These are phyloP conservation scores for Cliona cf. orientalis DNA, from an alignment of 37 sponge, comb jelly and placozoan species.

Conservation along the genomic window DNA sequence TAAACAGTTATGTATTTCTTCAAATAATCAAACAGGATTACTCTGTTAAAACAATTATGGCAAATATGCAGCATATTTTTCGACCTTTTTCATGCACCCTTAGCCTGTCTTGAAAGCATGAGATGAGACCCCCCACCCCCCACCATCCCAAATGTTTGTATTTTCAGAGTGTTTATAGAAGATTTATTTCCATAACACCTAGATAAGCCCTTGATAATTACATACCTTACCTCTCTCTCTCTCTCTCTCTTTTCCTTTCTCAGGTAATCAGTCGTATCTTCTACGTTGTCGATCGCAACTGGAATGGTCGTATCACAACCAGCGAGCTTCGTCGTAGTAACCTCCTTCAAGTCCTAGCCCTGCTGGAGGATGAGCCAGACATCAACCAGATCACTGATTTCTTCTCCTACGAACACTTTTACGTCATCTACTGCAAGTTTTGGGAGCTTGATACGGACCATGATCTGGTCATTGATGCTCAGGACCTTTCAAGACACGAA, in stretches of 20 bases:
- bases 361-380: constrained; percentile 62
- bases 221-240: neutral
- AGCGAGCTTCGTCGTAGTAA: constrained; percentile 87
- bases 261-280: constrained; percentile 93
- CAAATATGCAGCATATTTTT: too few relatives aligned
- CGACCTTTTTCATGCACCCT: constrained; percentile 23
- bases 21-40: too few relatives aligned
- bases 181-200: neutral
- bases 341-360: constrained; percentile 54
- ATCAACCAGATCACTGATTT: constrained; percentile 80
- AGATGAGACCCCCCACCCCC: neutral
- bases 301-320: constrained; percentile 81
- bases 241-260: neutral
- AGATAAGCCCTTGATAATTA: neutral
- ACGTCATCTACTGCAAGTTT: constrained; percentile 99
- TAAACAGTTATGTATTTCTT: too few relatives aligned
- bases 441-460: constrained; percentile 99
- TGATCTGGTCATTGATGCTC: constrained; percentile 80
- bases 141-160: neutral
- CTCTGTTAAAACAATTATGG: too few relatives aligned
- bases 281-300: constrained; percentile 78
- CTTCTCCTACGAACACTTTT: constrained; percentile 99
- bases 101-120: neutral
- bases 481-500: constrained; percentile 84
- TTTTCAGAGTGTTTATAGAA: neutral